Percentiles rank a stretch among this genome's conserved stretches.
Conservation (phyloP, 2,888 invertebrate species). For the Nomada ferruginata region DNA sequence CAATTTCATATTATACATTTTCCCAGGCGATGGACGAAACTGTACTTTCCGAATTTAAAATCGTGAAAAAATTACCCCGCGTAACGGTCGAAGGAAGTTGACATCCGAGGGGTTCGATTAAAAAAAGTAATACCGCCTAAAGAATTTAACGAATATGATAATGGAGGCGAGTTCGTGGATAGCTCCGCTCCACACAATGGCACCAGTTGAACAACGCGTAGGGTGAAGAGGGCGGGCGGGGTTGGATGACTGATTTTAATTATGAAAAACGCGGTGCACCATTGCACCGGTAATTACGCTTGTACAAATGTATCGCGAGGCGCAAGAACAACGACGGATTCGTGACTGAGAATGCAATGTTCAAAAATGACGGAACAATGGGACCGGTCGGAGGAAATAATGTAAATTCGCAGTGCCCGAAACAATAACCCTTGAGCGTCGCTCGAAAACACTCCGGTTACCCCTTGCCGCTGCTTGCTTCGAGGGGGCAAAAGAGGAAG, state of each 20-base stretch:
- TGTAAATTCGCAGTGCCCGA: constrained; percentile 72
- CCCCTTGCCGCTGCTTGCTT: constrained; percentile 49
- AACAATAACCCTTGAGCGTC: constrained; percentile 73
- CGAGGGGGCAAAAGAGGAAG: constrained; percentile 43
- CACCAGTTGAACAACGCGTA: constrained; percentile 6
- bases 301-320: constrained; percentile 67
- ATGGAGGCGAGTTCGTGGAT: constrained; percentile 25
- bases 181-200: constrained; percentile 11
- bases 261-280: constrained; percentile 65
- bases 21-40: not conserved
- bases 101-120: constrained; percentile 11
- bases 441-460: constrained; percentile 68
- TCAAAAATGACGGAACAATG: constrained; percentile 70
- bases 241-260: constrained; percentile 56
- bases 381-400: constrained; percentile 67
- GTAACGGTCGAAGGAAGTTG: not conserved
- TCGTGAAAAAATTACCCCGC: not conserved
- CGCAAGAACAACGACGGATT: constrained; percentile 63
- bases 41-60: not conserved
- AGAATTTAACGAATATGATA: constrained; percentile 39
- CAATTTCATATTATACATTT: not conserved
- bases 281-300: constrained; percentile 70
- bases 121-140: constrained; percentile 1
- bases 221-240: not conserved
- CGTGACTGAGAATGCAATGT: constrained; percentile 68